Base-by-base conservation (phyloP, 2,888 invertebrate genomes). In the Dromius quadrimaculatus region DNA sequence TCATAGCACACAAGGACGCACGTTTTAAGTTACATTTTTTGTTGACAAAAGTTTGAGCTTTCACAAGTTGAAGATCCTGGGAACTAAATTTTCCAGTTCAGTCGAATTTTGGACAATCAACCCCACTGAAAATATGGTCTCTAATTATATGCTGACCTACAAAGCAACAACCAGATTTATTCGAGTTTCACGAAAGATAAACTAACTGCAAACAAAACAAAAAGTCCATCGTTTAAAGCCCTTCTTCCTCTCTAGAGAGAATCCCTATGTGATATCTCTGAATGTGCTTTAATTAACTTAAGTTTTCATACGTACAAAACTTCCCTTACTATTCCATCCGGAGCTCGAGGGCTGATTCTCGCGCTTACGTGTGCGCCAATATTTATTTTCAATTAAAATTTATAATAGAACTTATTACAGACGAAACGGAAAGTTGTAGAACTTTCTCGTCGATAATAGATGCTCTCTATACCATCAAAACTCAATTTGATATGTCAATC, bases 321-420 rank as follows among this genome's bases (percentile, higher is more conserved):
- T 22, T 11, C 28, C 28, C 15, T 13, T 13, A 2, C 9, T 22
- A 5, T 4, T 2, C 47, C 22, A n/a, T 22, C 19, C n/a, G 2
- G 20, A 6, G n/a, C 22, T 22, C 20, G 19, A 20, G 20, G 47
- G 20, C 5, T 59, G n/a, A 15, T n/a, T n/a, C n/a, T n/a, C n/a
- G 34, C 11, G 11, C 32, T 28, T n/a, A 36, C 59, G 20, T 19
- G 36, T 36, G 36, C 36, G 34, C 22, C 20, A 36, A 50, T 65
- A 54, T 65, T 65, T 65, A 54, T 34, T 65, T 65, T 65, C 54
- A 50, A 65, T 65, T 65, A 65, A 65, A 47, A 64, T 64, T 64
- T 47, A 43, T 64, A 64, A 64, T 43, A 23, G 43, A 63, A 22
- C 43, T 63, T 63, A 43, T 45, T 63, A 63, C 38, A 59, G 38